A percentile compares a stretch with the other conserved stretches of the same genome.
These are phyloP conservation scores for Pachyseris speciosa DNA, from an alignment of 64 coral and sea anemone genomes.

Conservation along the genomic window DNA sequence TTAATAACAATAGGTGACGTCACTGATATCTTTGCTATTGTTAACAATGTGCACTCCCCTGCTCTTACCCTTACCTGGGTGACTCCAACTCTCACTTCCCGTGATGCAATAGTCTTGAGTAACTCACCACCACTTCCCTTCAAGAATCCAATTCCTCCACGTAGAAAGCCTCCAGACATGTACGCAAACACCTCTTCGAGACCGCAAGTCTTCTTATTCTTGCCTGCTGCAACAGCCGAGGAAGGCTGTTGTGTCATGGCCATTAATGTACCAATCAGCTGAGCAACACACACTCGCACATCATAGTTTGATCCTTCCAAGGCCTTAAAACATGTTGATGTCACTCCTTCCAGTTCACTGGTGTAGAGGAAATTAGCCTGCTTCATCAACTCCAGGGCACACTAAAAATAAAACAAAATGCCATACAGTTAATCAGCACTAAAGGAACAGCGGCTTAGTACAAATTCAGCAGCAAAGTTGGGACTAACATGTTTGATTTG, in stretches of 20 bases:
- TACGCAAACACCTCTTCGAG: slow-evolving; percentile 86
- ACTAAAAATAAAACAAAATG: slow-evolving; percentile 50
- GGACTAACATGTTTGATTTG: too few relatives aligned
- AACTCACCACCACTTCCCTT: slow-evolving; percentile 92
- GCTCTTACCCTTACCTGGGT: slow-evolving; percentile 71
- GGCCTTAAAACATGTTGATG: slow-evolving; percentile 86
- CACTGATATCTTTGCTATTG: too few relatives aligned
- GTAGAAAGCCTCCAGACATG: slow-evolving; percentile 94
- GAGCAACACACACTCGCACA: slow-evolving; percentile 91
- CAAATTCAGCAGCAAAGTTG: too few relatives aligned
- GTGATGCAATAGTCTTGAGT: slow-evolving; percentile 82
- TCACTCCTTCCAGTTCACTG: slow-evolving; percentile 83
- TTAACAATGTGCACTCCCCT: too few relatives aligned
- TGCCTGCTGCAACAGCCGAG: slow-evolving; percentile 51
- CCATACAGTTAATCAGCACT: not conserved
- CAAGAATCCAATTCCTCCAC: slow-evolving; percentile 95
- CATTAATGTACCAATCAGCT: slow-evolving; percentile 85
- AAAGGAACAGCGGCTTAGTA: not conserved
- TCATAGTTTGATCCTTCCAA: slow-evolving; percentile 98
- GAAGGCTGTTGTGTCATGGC: slow-evolving; percentile 84
- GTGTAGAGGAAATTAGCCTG: slow-evolving; percentile 92
- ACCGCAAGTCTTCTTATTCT: slow-evolving; percentile 75
- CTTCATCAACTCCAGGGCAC: slow-evolving; percentile 90
- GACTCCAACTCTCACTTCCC: slow-evolving; percentile 97
- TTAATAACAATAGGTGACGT: too few relatives aligned